Percentiles rank a stretch among this genome's conserved stretches.
Evolutionary conservation across 23 tunicate species (phyloP).

Genomic region (Ciona savignyi): DNA sequence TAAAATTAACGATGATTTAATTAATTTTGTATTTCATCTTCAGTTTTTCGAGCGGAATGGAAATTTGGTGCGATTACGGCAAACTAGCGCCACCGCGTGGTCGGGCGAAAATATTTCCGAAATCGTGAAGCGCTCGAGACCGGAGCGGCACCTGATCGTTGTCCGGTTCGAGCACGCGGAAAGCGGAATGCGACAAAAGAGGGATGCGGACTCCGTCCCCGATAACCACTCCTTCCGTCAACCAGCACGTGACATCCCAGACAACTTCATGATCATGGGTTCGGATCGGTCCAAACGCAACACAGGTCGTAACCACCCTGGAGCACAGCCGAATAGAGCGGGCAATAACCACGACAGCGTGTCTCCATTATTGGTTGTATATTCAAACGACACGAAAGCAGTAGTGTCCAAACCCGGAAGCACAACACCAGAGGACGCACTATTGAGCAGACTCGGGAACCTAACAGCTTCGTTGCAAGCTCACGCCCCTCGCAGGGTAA

Average conservation of each 20-base stretch:
- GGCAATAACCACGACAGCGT: background rate
- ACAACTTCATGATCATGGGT: constrained; percentile 22
- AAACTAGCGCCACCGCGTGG: constrained; percentile 33
- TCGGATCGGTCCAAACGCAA: constrained; percentile 46
- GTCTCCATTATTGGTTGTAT: constrained; percentile 48
- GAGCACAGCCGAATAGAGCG: constrained; percentile 1
- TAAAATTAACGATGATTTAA: too few relatives aligned
- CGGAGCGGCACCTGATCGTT: constrained; percentile 30
- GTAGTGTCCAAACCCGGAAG: background rate
- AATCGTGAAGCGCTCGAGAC: constrained; percentile 29
- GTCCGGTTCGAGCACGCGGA: constrained; percentile 33
- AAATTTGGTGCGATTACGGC: constrained; percentile 19
- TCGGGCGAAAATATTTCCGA: constrained; percentile 14
- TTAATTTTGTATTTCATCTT: too few relatives aligned
- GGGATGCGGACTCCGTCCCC: background rate
- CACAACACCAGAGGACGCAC: background rate
- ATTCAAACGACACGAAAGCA: constrained; percentile 57
- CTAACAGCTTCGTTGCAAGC: background rate
- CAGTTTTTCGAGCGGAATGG: constrained; percentile 18
- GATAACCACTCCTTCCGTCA: background rate
- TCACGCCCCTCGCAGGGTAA: background rate
- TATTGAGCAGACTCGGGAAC: background rate
- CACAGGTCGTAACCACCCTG: constrained; percentile 24
- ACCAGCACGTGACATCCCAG: constrained; percentile 18
- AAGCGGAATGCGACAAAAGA: constrained; percentile 5